Percentiles rank a stretch among this genome's conserved stretches.
Conservation (phyloP, 53 echinoderm and acorn worm species). For the Echinarachnius parma region DNA sequence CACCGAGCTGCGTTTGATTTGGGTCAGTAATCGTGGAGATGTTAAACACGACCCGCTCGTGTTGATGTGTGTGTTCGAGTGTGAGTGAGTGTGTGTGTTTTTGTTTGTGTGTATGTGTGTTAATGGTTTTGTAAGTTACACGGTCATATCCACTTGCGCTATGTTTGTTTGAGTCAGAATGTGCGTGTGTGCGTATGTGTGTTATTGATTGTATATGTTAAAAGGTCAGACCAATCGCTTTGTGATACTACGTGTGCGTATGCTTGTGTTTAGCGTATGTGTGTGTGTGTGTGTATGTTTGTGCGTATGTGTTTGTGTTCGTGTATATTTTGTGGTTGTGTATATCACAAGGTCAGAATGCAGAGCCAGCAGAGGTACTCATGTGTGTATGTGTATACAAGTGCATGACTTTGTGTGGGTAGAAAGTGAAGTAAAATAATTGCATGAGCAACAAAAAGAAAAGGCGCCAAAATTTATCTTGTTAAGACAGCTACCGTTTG, state of each 20-base stretch:
- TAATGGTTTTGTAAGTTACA: neutral
- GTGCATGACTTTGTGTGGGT: too few species aligned
- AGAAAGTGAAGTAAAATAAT: too few species aligned
- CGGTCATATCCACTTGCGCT: too few species aligned
- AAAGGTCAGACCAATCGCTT: neutral
- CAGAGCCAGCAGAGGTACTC: too few species aligned
- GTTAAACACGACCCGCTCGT: too few species aligned
- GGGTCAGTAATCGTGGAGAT: neutral
- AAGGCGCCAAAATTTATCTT: constrained; percentile 48
- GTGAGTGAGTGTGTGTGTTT: neutral
- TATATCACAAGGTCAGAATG: too few species aligned
- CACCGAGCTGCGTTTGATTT: neutral
- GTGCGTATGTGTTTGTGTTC: too few species aligned
- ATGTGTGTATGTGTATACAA: constrained; percentile 18
- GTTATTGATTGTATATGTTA: neutral
- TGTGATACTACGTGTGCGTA: neutral
- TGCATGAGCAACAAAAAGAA: too few species aligned
- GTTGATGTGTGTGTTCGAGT: neutral
- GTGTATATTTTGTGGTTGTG: too few species aligned
- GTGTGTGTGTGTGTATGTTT: constrained; percentile 3
- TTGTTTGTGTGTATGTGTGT: neutral
- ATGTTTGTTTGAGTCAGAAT: neutral
- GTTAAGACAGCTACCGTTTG: constrained; percentile 20
- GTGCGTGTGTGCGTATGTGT: constrained; percentile 3
- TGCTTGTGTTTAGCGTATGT: too few species aligned